Evolutionary conservation across 2,888 invertebrate species (phyloP), one percentile per base, ranked within the genome.

Genomic region (Callyntrura sp.): DNA sequence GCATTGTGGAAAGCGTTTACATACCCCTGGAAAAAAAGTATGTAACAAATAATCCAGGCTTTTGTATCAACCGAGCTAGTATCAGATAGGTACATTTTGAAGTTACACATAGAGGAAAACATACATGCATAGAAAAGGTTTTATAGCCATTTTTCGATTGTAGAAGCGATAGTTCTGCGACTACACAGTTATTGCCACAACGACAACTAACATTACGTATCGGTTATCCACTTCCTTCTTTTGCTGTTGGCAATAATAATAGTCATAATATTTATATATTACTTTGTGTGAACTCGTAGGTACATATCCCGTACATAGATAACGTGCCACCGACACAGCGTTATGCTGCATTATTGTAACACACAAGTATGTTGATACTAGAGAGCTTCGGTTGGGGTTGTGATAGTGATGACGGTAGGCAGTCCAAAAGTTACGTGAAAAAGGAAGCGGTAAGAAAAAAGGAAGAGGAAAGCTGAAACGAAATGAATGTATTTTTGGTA

Each of bases 111-210:
- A 70, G 11, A 70, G 14, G 20, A 6, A 57, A 20, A 85, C 8
- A 57, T 1, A 65, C 12, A 83, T 2, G 8, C 8, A 20, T 28
- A 70, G 82, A 68, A 51, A 76, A 51, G 70, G 35, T 82, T 84
- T 87, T 87, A 87, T 87, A 81, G 87, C 57, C 70, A 9, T 73
- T 79, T 76, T 73, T 43, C 17, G 48, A 81, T 62, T 81, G 35
- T 81, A 62, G 45, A 8, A 81, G 8, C 43, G 62, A 43, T 62
- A 60, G 51, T 48, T 45, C 17, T 23, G 11, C 65, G 12, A n/a
- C 55, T 55, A 35, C 35, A 35, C 35, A 55, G 28, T 65, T n/a
- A n/a, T 62, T 62, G 17, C 76, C 35, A 60, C 48, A 60, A 85
- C 73, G 35, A 76, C 76, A 68, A 68, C 65, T 68, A 83, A 43